Evolutionary conservation across 2,888 invertebrate species (phyloP).

Genomic region (Pristionchus fissidentatus): DNA sequence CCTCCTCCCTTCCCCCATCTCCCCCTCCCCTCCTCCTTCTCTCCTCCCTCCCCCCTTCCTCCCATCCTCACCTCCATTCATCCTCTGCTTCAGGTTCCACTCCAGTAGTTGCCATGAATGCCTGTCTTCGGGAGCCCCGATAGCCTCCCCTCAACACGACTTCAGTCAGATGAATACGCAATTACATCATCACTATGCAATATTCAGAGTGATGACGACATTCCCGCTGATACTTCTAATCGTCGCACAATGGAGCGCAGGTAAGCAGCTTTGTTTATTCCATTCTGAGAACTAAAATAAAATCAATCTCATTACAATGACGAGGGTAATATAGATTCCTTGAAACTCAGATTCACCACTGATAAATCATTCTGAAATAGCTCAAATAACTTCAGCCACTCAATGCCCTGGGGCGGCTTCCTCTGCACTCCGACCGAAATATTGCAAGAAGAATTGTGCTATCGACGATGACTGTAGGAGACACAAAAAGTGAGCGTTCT

Average conservation of each 20-base stretch:
- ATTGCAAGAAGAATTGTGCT: constrained; percentile 81
- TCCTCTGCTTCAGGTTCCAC: constrained; percentile 32
- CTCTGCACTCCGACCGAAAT: constrained; percentile 52
- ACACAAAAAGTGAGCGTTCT: neutral
- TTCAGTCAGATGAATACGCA: neutral
- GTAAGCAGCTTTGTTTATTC: neutral
- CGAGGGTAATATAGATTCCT: too few species aligned
- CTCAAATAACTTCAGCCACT: neutral
- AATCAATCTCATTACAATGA: too few species aligned
- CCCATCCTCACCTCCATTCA: neutral
- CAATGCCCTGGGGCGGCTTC: constrained; percentile 22
- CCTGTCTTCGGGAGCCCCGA: neutral
- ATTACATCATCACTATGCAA: neutral
- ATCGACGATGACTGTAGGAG: constrained; percentile 92
- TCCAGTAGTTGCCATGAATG: constrained; percentile 31
- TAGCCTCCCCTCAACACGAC: neutral
- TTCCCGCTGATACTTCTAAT: neutral
- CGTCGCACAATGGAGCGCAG: neutral
- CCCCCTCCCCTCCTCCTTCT: neutral
- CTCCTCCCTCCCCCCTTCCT: neutral
- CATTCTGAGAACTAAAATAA: too few species aligned
- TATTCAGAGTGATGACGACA: neutral
- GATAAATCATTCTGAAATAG: neutral
- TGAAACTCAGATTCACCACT: neutral
- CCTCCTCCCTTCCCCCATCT: neutral